These are phyloP conservation scores for Drosophila conformis DNA, from an alignment of 2,888 invertebrate genomes.

Conservation along the genomic window DNA sequence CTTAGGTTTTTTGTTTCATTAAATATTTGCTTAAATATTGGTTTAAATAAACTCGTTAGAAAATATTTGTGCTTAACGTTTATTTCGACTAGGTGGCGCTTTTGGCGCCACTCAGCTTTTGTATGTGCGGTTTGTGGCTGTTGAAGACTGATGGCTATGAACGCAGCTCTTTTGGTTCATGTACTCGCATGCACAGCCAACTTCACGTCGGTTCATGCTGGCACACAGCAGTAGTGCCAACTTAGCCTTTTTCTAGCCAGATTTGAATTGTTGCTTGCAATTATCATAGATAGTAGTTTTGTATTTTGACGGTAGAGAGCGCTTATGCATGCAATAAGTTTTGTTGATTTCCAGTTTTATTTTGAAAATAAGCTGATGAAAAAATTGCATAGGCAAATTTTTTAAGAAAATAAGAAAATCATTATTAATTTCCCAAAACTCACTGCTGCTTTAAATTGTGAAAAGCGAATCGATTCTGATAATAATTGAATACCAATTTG, in stretches of 20 bases:
- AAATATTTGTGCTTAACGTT: background rate
- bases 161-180: background rate
- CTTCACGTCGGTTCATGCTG: background rate
- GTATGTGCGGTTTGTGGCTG: background rate
- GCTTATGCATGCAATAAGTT: background rate
- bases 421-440: too few species aligned
- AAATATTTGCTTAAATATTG: background rate
- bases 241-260: background rate
- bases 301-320: background rate
- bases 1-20: background rate
- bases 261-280: background rate
- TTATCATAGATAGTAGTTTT: background rate
- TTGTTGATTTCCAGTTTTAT: background rate
- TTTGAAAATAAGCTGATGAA: background rate
- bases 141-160: conserved; percentile 14
- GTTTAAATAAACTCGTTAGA: background rate
- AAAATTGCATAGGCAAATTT: background rate
- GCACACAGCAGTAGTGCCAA: background rate
- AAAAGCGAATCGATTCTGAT: background rate
- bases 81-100: background rate
- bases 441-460: background rate
- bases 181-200: conserved; percentile 5
- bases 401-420: background rate
- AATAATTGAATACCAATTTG: background rate
- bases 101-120: conserved; percentile 4